phyloP scores from a whole-genome alignment of 2,797 vertebrate genomes.

The Arctocebus calabarensis region DNA sequence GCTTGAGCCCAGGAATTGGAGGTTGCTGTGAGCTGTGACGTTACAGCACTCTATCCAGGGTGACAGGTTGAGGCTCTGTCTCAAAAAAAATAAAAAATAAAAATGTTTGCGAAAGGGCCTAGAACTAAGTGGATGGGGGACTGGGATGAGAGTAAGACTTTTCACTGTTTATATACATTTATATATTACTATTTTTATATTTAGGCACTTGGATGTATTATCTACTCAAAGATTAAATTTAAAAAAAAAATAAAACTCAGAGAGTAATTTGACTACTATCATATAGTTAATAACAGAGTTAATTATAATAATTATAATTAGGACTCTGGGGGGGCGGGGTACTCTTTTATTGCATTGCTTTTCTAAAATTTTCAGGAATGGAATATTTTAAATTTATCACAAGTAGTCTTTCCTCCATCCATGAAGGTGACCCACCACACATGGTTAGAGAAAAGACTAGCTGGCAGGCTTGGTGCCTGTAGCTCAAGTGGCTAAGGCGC shows the following conservation, averaged over 20 bases:
- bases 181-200: neutral
- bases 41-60: too few relatives aligned
- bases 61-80: too few relatives aligned
- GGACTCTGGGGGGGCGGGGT: neutral
- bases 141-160: constrained; percentile 5
- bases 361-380: constrained; percentile 58
- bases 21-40: too few relatives aligned
- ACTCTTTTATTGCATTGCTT: neutral
- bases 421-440: too few relatives aligned
- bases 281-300: neutral
- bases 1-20: too few relatives aligned
- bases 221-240: constrained; percentile 39
- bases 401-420: neutral
- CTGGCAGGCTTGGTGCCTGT: too few relatives aligned
- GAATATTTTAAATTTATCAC: constrained; percentile 35
- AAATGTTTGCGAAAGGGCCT: neutral
- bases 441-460: too few relatives aligned
- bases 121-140: neutral
- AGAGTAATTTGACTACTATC: constrained; percentile 4
- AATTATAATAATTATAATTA: neutral
- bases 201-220: constrained; percentile 28
- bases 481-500: too few relatives aligned
- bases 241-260: neutral
- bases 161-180: neutral
- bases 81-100: neutral